Percentiles rank a stretch among this genome's conserved stretches.
Conservation (phyloP, 2,888 invertebrate genomes). For the Drosophila macrospina region DNA sequence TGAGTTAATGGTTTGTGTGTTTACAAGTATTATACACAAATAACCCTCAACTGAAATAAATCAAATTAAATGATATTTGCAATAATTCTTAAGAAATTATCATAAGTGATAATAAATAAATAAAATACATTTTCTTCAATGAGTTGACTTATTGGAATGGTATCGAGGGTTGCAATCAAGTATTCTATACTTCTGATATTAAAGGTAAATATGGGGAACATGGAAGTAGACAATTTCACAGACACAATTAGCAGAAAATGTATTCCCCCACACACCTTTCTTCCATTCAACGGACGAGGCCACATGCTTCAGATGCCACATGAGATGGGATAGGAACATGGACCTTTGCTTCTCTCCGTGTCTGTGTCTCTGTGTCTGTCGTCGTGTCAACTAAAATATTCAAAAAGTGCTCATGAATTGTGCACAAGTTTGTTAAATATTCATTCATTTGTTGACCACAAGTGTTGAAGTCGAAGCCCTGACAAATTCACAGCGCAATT, state of each 20-base stretch:
- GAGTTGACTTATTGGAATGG: slow-evolving; percentile 3
- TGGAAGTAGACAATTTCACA: neutral
- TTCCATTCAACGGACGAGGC: neutral
- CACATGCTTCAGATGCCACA: slow-evolving; percentile 1
- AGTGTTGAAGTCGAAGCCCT: slow-evolving; percentile 36
- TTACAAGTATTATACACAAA: slow-evolving; percentile 22
- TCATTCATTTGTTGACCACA: slow-evolving; percentile 72
- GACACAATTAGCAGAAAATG: neutral
- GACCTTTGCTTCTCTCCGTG: slow-evolving; percentile 18
- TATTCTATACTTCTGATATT: neutral
- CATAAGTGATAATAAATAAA: slow-evolving; percentile 62
- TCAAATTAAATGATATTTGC: slow-evolving; percentile 48
- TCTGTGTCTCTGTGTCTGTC: too few relatives aligned
- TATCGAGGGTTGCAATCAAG: neutral
- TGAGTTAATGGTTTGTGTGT: slow-evolving; percentile 25
- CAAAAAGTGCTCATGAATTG: slow-evolving; percentile 64
- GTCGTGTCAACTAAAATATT: slow-evolving; percentile 59
- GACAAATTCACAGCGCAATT: slow-evolving; percentile 34
- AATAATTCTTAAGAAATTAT: slow-evolving; percentile 59
- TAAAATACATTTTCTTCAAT: slow-evolving; percentile 69
- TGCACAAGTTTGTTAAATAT: slow-evolving; percentile 75
- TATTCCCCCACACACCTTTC: neutral
- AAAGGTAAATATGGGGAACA: neutral
- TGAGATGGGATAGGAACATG: slow-evolving; percentile 4
- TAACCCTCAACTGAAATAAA: slow-evolving; percentile 29